Percentiles rank a stretch among this genome's conserved stretches.
phyloP scores from a whole-genome alignment of 2,113 vertebrate genomes.

The Charina bottae region DNA sequence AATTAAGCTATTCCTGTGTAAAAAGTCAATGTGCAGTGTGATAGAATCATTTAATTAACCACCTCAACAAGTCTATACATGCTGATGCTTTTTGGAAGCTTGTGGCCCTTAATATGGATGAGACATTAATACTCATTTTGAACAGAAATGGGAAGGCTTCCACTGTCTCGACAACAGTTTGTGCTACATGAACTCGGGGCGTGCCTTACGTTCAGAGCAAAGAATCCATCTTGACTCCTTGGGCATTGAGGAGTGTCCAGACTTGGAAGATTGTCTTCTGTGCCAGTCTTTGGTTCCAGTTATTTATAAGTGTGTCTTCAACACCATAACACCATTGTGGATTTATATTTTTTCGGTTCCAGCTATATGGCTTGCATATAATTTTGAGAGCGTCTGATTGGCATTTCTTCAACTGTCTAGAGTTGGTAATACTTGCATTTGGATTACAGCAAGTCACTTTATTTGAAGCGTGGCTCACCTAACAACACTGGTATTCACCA shows the following conservation, averaged over 20 bases:
- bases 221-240: not conserved
- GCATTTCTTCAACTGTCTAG: constrained; percentile 51
- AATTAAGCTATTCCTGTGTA: constrained; percentile 46
- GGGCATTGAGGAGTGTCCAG: constrained; percentile 60
- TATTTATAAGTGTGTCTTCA: constrained; percentile 62
- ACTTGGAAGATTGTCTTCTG: constrained; percentile 71
- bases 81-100: constrained; percentile 69
- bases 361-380: constrained; percentile 56
- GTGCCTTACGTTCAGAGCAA: constrained; percentile 60
- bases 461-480: constrained; percentile 27
- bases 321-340: constrained; percentile 64
- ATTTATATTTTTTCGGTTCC: constrained; percentile 57
- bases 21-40: constrained; percentile 47
- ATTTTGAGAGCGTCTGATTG: constrained; percentile 41
- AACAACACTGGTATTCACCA: constrained; percentile 57
- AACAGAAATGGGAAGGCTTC: constrained; percentile 51
- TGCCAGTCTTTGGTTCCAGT: constrained; percentile 68
- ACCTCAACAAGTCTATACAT: constrained; percentile 70
- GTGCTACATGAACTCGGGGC: constrained; percentile 48
- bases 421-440: constrained; percentile 55
- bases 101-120: constrained; percentile 64
- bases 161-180: constrained; percentile 39
- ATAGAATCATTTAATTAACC: constrained; percentile 54
- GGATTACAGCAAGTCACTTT: constrained; percentile 67
- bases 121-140: constrained; percentile 55